Evolutionary conservation across 2,113 vertebrate genomes (phyloP).

Genomic region (Amazona vittata): DNA sequence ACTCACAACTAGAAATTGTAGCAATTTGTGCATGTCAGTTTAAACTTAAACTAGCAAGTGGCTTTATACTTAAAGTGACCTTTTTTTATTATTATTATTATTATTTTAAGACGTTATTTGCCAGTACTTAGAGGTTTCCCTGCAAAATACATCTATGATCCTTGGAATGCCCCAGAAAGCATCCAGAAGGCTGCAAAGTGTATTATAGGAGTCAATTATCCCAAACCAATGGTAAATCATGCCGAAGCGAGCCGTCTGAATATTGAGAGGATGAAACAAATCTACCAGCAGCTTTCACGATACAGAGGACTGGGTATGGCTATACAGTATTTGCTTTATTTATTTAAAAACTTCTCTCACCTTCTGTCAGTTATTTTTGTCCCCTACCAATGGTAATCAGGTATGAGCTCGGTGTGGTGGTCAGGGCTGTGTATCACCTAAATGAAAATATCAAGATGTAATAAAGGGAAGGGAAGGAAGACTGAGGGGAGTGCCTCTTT

Average conservation of each 20-base stretch:
- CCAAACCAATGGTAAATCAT: constrained; percentile 94
- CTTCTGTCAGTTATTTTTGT: background rate
- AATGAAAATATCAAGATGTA: background rate
- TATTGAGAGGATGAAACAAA: constrained; percentile 96
- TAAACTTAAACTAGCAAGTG: background rate
- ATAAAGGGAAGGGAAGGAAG: background rate
- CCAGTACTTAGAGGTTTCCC: constrained; percentile 90
- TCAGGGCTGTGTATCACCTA: background rate
- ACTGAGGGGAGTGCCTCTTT: background rate
- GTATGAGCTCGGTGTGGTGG: background rate
- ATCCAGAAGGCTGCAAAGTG: constrained; percentile 93
- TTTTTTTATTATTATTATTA: background rate
- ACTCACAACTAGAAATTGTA: background rate
- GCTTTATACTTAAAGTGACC: background rate
- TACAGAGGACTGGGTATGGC: constrained; percentile 90
- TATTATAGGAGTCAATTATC: constrained; percentile 91
- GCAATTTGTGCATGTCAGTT: background rate
- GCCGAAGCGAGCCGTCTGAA: constrained; percentile 92
- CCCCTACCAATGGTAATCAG: background rate
- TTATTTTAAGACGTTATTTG: constrained; percentile 84
- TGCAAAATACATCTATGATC: constrained; percentile 95
- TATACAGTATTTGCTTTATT: background rate
- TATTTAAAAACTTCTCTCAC: background rate
- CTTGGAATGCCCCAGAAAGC: constrained; percentile 93
- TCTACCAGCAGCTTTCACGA: constrained; percentile 94